Evolutionary conservation across 2,888 invertebrate species (phyloP), one percentile per base, ranked within the genome.

Genomic region (Ornithoptera alexandrae): DNA sequence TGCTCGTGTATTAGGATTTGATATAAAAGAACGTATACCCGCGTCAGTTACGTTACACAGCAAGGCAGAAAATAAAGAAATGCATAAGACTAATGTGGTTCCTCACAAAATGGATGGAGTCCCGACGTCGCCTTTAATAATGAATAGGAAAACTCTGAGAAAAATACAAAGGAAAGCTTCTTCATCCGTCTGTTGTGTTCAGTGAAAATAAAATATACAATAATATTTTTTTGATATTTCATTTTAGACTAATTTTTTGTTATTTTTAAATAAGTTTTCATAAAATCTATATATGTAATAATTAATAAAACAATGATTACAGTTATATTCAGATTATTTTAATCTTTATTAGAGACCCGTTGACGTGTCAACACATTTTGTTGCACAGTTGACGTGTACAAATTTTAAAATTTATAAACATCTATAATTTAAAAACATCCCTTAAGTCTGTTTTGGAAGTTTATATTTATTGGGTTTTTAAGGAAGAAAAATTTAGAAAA

Each of bases 121-220:
- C 58, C 77, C 82, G 7, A 74, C 81, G 2, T 84, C 86, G 36
- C 75, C 86, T 1, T 85, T 92, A 69, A 92, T 92, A 65, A 91
- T 91, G 89, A 90, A 86, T 72, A 84, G 90, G 72, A 91, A 90
- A 75, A 83, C 88, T 2, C 76, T 92, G 64, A 83, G 90, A 59
- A 86, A 79, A 72, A 76, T 88, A 24, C 89, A 88, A 71, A 81
- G 86, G 57, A 88, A 87, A 73, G 86, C 86, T 0, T 87, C 90
- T 0, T 94, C 94, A 0, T 82, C 92, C 50, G 89, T 94, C 69
- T 95, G 95, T 79, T 78, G 79, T 67, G 70, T 94, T 68, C 94
- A 94, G 82, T 94, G 80, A 89, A 75, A 60, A 72, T 64, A 67
- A 63, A 65, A 66, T 17, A 24, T 42, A 20, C 20, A 60, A 39